Conservation (phyloP, 2,888 invertebrate species). For the Salpingus planirostris region DNA sequence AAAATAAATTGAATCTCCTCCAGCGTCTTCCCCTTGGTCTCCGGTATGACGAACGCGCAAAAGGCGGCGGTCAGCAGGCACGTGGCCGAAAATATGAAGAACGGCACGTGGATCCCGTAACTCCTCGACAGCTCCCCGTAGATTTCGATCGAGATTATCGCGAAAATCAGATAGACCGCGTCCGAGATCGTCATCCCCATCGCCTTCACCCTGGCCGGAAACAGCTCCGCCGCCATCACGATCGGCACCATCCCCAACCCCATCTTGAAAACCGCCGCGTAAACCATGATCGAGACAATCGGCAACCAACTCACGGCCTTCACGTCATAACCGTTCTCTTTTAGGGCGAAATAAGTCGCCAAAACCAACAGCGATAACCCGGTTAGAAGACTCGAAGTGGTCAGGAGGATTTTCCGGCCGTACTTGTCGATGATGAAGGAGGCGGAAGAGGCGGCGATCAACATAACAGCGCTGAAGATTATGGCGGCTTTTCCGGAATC, state of each 20-base stretch:
- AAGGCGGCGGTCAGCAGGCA: constrained; percentile 33
- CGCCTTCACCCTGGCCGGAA: constrained; percentile 37
- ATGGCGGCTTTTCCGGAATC: constrained; percentile 32
- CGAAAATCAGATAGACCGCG: constrained; percentile 32
- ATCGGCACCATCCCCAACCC: constrained; percentile 38
- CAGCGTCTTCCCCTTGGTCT: constrained; percentile 36
- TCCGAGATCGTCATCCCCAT: constrained; percentile 38
- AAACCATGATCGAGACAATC: constrained; percentile 33
- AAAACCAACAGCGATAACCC: constrained; percentile 30
- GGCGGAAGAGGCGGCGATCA: constrained; percentile 28
- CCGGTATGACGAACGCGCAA: constrained; percentile 33
- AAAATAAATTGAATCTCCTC: constrained; percentile 38
- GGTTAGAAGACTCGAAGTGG: constrained; percentile 30
- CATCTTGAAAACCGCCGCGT: constrained; percentile 34
- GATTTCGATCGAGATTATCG: constrained; percentile 30
- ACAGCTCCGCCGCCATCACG: constrained; percentile 37
- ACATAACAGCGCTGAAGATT: constrained; percentile 34
- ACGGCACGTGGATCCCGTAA: constrained; percentile 33
- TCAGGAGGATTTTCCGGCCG: constrained; percentile 33
- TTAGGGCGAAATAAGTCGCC: constrained; percentile 33
- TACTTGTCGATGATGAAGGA: constrained; percentile 33
- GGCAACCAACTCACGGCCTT: constrained; percentile 28
- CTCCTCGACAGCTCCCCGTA: constrained; percentile 27
- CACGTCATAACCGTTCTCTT: constrained; percentile 26
- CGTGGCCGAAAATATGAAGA: constrained; percentile 32